phyloP scores from a whole-genome alignment of 2,113 vertebrate genomes.

The Tonatia bakeri region DNA sequence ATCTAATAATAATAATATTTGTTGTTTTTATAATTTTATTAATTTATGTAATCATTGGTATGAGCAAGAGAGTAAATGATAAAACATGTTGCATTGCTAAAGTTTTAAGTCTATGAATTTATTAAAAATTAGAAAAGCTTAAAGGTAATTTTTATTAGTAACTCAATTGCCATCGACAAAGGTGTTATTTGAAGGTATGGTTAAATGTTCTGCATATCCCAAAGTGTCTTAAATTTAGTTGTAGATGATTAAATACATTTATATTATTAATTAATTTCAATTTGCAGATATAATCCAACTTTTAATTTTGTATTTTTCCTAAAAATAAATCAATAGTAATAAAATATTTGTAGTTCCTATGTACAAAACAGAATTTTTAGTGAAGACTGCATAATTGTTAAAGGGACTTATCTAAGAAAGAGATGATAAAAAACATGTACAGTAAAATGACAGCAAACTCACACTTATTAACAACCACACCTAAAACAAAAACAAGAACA shows the following conservation, averaged over 20 bases:
- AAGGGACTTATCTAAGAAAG: background rate
- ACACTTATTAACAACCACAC: too few species aligned
- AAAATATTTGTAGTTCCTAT: background rate
- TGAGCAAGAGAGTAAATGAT: background rate
- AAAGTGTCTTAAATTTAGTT: background rate
- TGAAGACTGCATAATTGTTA: background rate
- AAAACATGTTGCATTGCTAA: background rate
- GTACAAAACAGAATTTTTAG: background rate
- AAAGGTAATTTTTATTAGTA: background rate
- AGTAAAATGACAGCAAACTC: too few species aligned
- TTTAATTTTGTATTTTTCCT: constrained; percentile 8
- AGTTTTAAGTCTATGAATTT: background rate
- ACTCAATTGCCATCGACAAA: background rate
- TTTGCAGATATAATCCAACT: background rate
- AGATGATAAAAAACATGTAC: too few species aligned
- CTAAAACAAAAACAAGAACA: too few species aligned
- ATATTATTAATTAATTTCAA: background rate
- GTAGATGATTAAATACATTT: background rate
- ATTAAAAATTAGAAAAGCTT: background rate
- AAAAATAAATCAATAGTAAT: constrained; percentile 31
- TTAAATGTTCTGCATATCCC: background rate
- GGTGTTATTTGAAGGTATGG: background rate
- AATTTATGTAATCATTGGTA: background rate
- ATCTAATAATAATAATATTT: background rate
- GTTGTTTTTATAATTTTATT: constrained; percentile 10